phyloP scores from a whole-genome alignment of 2,888 invertebrate species.

The Penaeus monodon region DNA sequence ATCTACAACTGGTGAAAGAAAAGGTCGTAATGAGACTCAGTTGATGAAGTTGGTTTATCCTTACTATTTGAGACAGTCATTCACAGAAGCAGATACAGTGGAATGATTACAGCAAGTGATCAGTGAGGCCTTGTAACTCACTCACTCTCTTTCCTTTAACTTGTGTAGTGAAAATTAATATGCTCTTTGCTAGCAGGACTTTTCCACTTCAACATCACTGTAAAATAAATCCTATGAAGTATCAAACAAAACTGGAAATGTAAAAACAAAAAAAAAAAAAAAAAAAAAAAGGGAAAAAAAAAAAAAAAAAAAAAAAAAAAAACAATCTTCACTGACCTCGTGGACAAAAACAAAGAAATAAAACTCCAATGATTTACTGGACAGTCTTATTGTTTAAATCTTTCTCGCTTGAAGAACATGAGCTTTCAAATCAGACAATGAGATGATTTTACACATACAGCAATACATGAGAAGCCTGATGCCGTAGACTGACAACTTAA shows the following conservation, averaged over 20 bases:
- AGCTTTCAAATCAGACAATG: slow-evolving; percentile 7
- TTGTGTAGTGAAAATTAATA: too few relatives aligned
- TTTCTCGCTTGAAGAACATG: background rate
- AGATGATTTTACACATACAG: too few relatives aligned
- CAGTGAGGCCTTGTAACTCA: too few relatives aligned
- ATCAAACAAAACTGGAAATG: too few relatives aligned
- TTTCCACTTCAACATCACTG: too few relatives aligned
- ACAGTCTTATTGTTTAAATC: background rate
- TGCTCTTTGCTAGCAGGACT: too few relatives aligned
- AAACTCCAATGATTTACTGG: slow-evolving; percentile 5
- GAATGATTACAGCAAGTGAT: slow-evolving; percentile 54
- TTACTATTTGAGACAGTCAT: slow-evolving; percentile 45
- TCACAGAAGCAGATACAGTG: slow-evolving; percentile 61
- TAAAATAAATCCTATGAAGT: too few relatives aligned
- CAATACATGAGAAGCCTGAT: slow-evolving; percentile 24
- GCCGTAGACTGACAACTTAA: slow-evolving; percentile 27
- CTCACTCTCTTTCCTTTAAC: too few relatives aligned
- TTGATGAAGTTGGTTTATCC: background rate
- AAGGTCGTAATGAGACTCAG: background rate
- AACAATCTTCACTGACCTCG: background rate
- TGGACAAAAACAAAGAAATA: background rate
- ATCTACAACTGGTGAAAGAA: background rate
- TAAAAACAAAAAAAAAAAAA: too few relatives aligned
- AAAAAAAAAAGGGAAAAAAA: too few relatives aligned
- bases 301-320: too few relatives aligned